Conservation (phyloP, 2,113 vertebrate species). For the Ondatra zibethicus region DNA sequence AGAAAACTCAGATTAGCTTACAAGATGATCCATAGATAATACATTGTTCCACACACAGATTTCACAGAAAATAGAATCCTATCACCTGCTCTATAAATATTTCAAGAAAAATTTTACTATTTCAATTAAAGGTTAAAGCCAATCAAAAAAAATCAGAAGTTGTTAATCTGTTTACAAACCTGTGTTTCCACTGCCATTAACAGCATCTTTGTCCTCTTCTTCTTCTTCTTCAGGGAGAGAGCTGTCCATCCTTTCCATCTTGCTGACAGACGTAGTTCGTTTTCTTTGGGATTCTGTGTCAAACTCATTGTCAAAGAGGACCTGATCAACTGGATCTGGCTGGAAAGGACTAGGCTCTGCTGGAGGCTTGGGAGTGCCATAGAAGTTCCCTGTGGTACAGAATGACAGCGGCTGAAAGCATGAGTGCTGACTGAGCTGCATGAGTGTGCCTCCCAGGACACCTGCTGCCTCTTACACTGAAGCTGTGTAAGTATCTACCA, state of each 20-base stretch:
- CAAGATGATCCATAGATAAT: not conserved
- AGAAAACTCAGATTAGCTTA: not conserved
- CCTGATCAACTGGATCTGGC: conserved; percentile 97
- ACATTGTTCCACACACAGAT: not conserved
- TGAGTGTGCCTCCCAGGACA: not conserved
- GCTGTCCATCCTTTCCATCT: conserved; percentile 97
- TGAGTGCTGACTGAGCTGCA: not conserved
- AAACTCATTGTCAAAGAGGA: conserved; percentile 98
- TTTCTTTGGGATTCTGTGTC: conserved; percentile 96
- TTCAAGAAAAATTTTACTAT: not conserved
- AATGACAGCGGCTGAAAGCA: not conserved
- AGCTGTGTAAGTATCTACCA: not conserved
- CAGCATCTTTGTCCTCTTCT: conserved; percentile 94
- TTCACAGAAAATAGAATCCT: not conserved
- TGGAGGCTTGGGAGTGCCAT: conserved; percentile 97
- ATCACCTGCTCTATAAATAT: not conserved
- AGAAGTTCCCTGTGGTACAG: conserved; percentile 94
- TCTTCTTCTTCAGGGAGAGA: conserved; percentile 97
- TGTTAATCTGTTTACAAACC: conserved; percentile 84
- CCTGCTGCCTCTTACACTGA: not conserved
- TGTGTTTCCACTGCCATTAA: conserved; percentile 91
- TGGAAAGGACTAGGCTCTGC: conserved; percentile 97
- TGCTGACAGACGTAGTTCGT: conserved; percentile 97
- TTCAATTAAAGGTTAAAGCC: not conserved
- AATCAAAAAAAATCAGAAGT: conserved; percentile 9